Percentiles rank a stretch among this genome's conserved stretches.
phyloP scores from a whole-genome alignment of 2,797 vertebrate genomes.

The Cirrhinus mrigala region DNA sequence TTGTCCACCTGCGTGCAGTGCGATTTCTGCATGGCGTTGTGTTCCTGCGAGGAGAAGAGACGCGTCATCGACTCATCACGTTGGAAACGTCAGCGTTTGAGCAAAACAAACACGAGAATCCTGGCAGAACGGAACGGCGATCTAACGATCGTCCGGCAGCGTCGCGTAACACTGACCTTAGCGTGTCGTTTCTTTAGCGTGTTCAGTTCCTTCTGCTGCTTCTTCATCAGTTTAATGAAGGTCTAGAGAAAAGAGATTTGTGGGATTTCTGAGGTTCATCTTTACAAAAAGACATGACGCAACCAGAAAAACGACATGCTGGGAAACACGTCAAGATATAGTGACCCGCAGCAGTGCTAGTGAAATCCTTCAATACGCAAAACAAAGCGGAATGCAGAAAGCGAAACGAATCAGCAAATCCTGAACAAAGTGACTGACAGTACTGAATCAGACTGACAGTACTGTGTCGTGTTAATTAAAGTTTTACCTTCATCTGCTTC shows the following conservation, averaged over 20 bases:
- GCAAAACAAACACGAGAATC: neutral
- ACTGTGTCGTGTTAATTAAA: neutral
- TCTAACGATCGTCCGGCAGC: neutral
- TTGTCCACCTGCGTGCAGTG: constrained; percentile 97
- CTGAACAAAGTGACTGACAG: neutral
- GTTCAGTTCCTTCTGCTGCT: constrained; percentile 95
- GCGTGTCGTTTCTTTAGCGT: constrained; percentile 95
- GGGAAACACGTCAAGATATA: too few relatives aligned
- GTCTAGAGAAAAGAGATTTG: constrained; percentile 77
- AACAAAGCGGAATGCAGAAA: neutral
- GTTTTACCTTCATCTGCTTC: constrained; percentile 96
- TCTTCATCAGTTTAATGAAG: constrained; percentile 95
- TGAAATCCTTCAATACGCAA: too few relatives aligned
- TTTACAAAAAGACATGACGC: neutral
- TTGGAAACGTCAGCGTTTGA: too few relatives aligned
- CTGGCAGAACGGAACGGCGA: neutral
- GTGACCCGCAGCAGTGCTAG: too few relatives aligned
- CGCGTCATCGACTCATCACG: neutral
- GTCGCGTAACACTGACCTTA: constrained; percentile 82
- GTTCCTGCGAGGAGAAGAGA: constrained; percentile 81
- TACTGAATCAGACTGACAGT: neutral
- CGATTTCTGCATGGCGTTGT: constrained; percentile 93
- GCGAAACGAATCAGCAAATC: neutral
- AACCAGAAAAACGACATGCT: neutral
- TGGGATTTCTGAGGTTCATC: neutral